Conservation (phyloP, 2,888 invertebrate species). For the Trileptium ribeirensis region DNA sequence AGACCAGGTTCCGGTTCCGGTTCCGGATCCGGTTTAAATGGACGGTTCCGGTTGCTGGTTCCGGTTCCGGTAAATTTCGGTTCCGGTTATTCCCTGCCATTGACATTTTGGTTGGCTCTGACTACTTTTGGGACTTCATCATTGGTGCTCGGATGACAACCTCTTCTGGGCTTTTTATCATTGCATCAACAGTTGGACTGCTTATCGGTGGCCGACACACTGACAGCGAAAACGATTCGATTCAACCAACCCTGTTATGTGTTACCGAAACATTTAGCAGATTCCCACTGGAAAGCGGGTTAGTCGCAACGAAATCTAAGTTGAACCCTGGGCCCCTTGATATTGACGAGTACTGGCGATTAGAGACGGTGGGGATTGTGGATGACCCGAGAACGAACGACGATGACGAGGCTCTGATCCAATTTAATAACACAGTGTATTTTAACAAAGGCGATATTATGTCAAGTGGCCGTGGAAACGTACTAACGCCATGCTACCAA, state of each 20-base stretch:
- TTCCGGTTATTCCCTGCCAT: too few relatives aligned
- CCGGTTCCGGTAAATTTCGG: too few relatives aligned
- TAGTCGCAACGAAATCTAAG: not conserved
- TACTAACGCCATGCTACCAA: not conserved
- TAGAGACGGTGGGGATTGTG: not conserved
- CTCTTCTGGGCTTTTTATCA: not conserved
- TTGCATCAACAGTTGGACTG: not conserved
- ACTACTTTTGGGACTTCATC: not conserved
- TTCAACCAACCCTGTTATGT: not conserved
- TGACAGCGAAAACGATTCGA: not conserved
- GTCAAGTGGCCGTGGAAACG: not conserved
- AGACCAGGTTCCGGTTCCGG: too few relatives aligned
- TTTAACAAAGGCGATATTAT: not conserved
- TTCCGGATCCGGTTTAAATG: too few relatives aligned
- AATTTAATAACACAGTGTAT: not conserved
- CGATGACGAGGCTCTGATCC: not conserved
- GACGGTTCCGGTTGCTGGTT: too few relatives aligned
- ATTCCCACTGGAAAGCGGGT: not conserved
- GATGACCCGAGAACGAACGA: not conserved
- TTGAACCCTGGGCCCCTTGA: not conserved
- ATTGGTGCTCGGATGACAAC: not conserved
- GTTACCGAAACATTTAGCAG: not conserved
- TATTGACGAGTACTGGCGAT: not conserved
- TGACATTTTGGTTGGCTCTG: not conserved
- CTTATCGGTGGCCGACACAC: not conserved